Conservation (phyloP, 2,113 vertebrate genomes). For the Pachycephala philippinensis region DNA sequence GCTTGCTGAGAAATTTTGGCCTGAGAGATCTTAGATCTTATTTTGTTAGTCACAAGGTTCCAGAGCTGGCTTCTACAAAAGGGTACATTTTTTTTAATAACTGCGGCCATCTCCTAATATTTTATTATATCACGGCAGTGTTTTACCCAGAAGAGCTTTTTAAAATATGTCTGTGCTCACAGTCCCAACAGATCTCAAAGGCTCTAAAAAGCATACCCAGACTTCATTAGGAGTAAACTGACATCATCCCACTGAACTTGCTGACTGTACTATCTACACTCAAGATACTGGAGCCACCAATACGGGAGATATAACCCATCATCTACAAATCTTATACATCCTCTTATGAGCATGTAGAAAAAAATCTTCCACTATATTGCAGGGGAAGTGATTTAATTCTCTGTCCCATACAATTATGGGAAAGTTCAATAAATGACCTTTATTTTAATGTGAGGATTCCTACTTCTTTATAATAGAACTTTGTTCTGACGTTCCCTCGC, state of each 20-base stretch:
- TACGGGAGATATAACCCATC: not conserved
- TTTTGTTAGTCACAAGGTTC: not conserved
- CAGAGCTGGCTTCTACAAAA: not conserved
- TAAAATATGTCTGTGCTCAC: not conserved
- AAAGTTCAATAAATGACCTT: not conserved
- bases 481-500: not conserved
- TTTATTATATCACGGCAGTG: not conserved
- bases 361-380: not conserved
- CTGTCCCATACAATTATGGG: not conserved
- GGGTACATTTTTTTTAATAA: not conserved
- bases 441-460: not conserved
- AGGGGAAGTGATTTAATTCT: not conserved
- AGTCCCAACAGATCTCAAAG: not conserved
- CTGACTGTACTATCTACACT: not conserved
- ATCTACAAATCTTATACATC: not conserved
- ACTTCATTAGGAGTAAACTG: not conserved
- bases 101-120: not conserved
- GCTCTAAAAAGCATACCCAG: not conserved
- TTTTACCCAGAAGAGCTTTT: not conserved
- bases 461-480: not conserved
- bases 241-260: not conserved
- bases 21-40: not conserved
- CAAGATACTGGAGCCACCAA: not conserved
- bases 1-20: not conserved
- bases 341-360: not conserved